Base-by-base conservation (phyloP, 2,113 vertebrate genomes). In the Phalacrocorax pelagicus region DNA sequence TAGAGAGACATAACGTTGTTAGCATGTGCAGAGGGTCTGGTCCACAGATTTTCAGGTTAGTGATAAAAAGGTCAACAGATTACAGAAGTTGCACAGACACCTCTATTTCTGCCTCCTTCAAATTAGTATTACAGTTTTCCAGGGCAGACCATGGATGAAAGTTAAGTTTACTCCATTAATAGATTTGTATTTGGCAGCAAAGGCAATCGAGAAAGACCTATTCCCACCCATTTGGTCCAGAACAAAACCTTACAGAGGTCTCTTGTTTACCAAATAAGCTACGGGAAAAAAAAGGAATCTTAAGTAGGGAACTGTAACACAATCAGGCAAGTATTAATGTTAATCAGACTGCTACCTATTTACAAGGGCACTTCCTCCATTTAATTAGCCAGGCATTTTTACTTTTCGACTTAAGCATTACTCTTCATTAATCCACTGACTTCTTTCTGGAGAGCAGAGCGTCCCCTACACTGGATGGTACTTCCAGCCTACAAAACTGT, bases 201-300 rank as follows among this genome's bases (percentile, higher is more conserved):
- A 88, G 52, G 3, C 38, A 46, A 34, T 20, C 0, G 0, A 47
- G 57, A 79, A 72, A 67, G 18, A 69, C 9, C n/a, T 67, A 7
- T 18, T 82, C 15, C 34, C 24, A 63, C 2, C 6, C 26, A 54
- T 22, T 18, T 58, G 27, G 29, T 55, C 12, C 38, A 61, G 38
- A 65, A 77, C 5, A 63, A 70, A 86, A 34, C 1, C 0, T 26
- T 67, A 65, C 4, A 47, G 16, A 52, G 2, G 3, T 23, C 20
- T 65, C 20, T 38, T 51, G 15, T 18, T 59, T n/a, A 81, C 6
- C 36, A 72, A 54, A n/a, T 24, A 65, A 70, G 49, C 11, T 12
- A 52, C 5, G 5, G 5, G 15, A 34, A 26, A 59, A 29, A 44
- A 7, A 32, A 20, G 4, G 1, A 42, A 10, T 58, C 11, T 66